Evolutionary conservation across 2,113 vertebrate genomes (phyloP).

Genomic region (Falcunculus frontatus): DNA sequence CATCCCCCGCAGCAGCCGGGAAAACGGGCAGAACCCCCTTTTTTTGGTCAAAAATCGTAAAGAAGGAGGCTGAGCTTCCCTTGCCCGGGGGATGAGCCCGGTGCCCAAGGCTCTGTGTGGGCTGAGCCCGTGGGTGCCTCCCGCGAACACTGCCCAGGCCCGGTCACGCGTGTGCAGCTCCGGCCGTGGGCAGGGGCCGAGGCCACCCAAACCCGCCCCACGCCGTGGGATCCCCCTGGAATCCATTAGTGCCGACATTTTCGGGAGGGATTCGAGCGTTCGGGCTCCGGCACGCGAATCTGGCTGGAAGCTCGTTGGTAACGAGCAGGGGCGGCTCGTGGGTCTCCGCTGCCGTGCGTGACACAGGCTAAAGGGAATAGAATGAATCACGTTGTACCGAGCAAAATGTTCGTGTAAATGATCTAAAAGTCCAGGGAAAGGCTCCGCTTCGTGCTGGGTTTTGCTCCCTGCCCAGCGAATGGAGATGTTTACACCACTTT

Average conservation of each 20-base stretch:
- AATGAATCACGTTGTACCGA: not conserved
- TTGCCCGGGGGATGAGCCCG: not conserved
- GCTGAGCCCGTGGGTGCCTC: not conserved
- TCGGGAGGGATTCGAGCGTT: too few relatives aligned
- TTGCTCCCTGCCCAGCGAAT: not conserved
- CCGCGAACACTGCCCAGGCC: not conserved
- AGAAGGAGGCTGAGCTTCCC: too few relatives aligned
- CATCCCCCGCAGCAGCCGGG: not conserved
- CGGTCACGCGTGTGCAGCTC: not conserved
- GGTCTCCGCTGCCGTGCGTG: not conserved
- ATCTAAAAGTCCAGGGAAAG: not conserved
- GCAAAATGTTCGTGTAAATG: not conserved
- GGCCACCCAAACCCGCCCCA: not conserved
- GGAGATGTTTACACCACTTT: not conserved
- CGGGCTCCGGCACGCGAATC: not conserved
- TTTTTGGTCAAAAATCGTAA: not conserved
- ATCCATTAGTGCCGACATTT: not conserved
- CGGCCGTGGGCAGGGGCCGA: not conserved
- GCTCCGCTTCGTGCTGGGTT: rapidly evolving
- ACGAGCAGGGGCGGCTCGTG: not conserved
- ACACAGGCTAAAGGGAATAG: not conserved
- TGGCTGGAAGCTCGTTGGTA: not conserved
- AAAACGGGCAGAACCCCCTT: not conserved
- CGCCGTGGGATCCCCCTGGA: not conserved
- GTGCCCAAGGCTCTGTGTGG: not conserved